A percentile compares a stretch with the other conserved stretches of the same genome.
Evolutionary conservation across 2,797 vertebrate genomes (phyloP).

Genomic region (Pogoniulus pusillus): DNA sequence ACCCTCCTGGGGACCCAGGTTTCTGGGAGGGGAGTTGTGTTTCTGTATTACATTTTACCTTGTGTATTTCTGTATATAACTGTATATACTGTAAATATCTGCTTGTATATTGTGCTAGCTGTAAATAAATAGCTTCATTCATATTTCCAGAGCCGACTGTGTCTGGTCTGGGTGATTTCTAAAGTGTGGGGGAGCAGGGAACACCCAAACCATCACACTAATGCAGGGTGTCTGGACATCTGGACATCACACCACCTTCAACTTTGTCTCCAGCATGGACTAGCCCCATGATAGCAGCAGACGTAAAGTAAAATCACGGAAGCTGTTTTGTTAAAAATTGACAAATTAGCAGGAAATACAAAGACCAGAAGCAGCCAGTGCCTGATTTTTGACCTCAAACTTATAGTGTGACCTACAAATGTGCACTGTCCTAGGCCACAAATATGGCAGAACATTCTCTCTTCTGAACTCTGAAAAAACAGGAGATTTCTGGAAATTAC

Average conservation of each 20-base stretch:
- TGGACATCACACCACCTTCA: neutral
- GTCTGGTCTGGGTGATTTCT: too few species aligned
- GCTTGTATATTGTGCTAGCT: too few species aligned
- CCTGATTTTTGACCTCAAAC: neutral
- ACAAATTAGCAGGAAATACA: neutral
- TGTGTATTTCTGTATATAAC: too few species aligned
- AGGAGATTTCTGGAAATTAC: neutral
- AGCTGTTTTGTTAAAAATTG: neutral
- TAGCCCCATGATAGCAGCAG: neutral
- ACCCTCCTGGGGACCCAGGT: too few species aligned
- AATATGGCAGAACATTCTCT: neutral
- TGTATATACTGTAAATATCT: too few species aligned
- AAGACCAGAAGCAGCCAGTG: neutral
- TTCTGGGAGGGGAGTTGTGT: too few species aligned
- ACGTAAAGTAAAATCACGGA: neutral
- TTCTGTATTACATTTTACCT: too few species aligned
- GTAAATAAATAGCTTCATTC: too few species aligned
- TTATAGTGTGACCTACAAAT: neutral
- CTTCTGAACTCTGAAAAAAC: neutral
- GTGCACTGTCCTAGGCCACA: accelerated
- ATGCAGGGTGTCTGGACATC: neutral
- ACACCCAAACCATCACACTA: too few species aligned
- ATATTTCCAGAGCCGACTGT: too few species aligned
- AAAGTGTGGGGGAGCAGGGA: too few species aligned
- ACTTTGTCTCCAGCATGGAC: neutral